phyloP scores from a whole-genome alignment of 2,797 vertebrate genomes.

The Amphiprion clarkii region DNA sequence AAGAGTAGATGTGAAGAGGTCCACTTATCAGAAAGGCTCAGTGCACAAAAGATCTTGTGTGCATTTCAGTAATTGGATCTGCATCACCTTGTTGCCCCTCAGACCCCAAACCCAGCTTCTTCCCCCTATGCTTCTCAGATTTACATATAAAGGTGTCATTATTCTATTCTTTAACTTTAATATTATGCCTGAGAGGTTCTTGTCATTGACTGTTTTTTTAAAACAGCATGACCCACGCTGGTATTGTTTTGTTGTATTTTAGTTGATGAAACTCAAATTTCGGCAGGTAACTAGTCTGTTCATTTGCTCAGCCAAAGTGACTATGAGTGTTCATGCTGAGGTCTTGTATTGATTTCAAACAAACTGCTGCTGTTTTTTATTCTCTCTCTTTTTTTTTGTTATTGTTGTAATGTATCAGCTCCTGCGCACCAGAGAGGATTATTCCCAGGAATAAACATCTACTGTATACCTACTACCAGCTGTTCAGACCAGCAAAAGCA shows the following conservation, averaged over 20 bases:
- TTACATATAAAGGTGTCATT: constrained; percentile 10
- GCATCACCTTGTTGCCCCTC: constrained; percentile 43
- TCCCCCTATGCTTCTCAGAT: background rate
- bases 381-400: constrained; percentile 19
- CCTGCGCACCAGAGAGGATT: constrained; percentile 29
- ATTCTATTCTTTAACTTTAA: background rate
- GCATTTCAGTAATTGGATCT: constrained; percentile 57
- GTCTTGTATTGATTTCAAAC: constrained; percentile 48
- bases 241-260: constrained; percentile 1
- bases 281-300: constrained; percentile 16
- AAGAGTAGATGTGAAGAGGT: constrained; percentile 51
- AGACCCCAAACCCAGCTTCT: constrained; percentile 32
- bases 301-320: constrained; percentile 12
- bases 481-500: constrained; percentile 32
- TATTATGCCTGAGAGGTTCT: constrained; percentile 16
- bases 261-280: constrained; percentile 11
- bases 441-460: constrained; percentile 49
- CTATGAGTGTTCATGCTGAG: constrained; percentile 4
- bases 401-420: constrained; percentile 36
- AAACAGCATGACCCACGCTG: background rate
- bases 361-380: constrained; percentile 40
- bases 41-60: constrained; percentile 59
- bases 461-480: constrained; percentile 27
- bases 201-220: constrained; percentile 2
- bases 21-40: constrained; percentile 47